Conservation (phyloP, 2,888 invertebrate genomes). For the Rosalia funebris region DNA sequence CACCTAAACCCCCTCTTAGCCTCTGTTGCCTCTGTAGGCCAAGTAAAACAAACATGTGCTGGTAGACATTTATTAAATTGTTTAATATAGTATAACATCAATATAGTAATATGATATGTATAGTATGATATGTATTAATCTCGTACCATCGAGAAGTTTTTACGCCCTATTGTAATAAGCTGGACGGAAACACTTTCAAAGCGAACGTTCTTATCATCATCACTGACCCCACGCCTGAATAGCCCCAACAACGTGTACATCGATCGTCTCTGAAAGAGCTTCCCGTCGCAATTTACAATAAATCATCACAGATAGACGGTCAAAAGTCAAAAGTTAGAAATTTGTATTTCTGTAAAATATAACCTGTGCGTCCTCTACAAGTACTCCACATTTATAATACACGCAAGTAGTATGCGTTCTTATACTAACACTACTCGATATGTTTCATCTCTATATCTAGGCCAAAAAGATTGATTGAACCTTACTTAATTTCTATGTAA, state of each 20-base stretch:
- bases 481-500: slow-evolving; percentile 54
- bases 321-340: slow-evolving; percentile 52
- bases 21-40: background rate
- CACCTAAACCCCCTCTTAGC: background rate
- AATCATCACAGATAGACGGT: slow-evolving; percentile 64
- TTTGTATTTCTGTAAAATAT: slow-evolving; percentile 45
- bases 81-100: slow-evolving; percentile 60
- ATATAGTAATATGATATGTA: slow-evolving; percentile 62
- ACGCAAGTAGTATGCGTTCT: slow-evolving; percentile 19
- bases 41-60: slow-evolving; percentile 48
- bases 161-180: slow-evolving; percentile 38
- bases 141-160: slow-evolving; percentile 50
- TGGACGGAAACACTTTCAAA: slow-evolving; percentile 39
- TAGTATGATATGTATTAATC: slow-evolving; percentile 62
- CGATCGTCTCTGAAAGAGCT: slow-evolving; percentile 40
- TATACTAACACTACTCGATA: slow-evolving; percentile 35
- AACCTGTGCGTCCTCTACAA: slow-evolving; percentile 40
- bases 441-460: slow-evolving; percentile 52
- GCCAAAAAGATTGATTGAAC: slow-evolving; percentile 58
- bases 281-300: slow-evolving; percentile 45
- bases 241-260: too few relatives aligned
- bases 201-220: background rate
- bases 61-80: slow-evolving; percentile 63
- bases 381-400: slow-evolving; percentile 29
- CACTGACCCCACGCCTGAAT: too few relatives aligned